Conservation (phyloP, 2,113 vertebrate genomes). For the Hassar affinis region DNA sequence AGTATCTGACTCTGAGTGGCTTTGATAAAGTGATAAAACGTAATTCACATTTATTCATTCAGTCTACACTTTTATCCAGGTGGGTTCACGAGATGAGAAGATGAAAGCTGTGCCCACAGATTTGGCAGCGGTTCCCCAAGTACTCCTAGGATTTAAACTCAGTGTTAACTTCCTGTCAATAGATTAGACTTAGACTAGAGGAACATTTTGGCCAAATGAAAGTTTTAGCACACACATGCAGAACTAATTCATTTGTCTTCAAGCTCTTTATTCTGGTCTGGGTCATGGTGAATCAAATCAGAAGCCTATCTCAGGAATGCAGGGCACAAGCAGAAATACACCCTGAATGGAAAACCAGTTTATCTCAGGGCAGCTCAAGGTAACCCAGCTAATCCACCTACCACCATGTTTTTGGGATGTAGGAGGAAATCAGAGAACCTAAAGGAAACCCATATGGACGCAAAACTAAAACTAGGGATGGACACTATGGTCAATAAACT, state of each 20-base stretch:
- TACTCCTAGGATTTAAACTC: neutral
- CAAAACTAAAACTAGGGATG: too few relatives aligned
- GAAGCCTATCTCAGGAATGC: neutral
- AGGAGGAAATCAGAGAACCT: neutral
- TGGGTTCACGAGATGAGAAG: neutral
- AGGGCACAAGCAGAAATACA: neutral
- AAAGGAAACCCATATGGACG: neutral
- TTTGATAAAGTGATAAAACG: neutral
- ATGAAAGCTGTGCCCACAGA: neutral
- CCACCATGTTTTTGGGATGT: neutral
- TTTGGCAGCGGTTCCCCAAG: neutral
- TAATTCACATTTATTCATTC: neutral
- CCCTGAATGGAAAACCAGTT: neutral
- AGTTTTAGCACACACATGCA: neutral
- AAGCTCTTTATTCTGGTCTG: neutral
- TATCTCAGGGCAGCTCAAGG: neutral
- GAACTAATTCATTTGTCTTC: neutral
- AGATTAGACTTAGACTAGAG: neutral
- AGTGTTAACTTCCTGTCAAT: neutral
- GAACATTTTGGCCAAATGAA: neutral
- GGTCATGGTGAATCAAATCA: neutral
- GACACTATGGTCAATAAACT: too few relatives aligned
- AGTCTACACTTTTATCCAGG: neutral
- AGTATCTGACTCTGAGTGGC: neutral
- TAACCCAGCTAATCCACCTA: neutral